Base-by-base conservation (phyloP, 1,140 invertebrate genomes). In the Heliconius himera region DNA sequence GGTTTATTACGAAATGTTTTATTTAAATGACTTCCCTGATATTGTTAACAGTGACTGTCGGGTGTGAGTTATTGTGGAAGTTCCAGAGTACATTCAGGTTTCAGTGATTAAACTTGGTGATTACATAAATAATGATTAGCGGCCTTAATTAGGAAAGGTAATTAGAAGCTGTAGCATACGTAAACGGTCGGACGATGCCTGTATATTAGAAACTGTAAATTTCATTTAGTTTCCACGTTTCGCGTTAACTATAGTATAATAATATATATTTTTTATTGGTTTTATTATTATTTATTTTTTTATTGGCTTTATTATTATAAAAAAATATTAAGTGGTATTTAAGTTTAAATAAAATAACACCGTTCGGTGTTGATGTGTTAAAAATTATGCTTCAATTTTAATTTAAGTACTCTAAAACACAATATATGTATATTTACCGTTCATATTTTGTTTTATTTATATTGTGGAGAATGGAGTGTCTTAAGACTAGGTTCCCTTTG, bases 181-280 rank as follows among this genome's bases (percentile, higher is more conserved):
- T 49, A 29, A 66, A 79, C 74, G 46, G 54, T 79, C 76, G 70
- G 76, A 75, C 70, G 76, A 51, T 73, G 56, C 33, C 60, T 75
- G 73, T 74, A 76, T 80, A 80, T 80, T 80, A 80, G 76, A 80
- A 76, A 71, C 79, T 71, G 77, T 81, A 81, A 77, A 76, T 38
- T 81, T 73, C 66, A 77, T 81, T 77, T 41, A 77, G 73, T 66
- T 75, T 51, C 66, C 71, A 73, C 79, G 72, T 41, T 66, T 66
- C 9, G 26, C 60, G 3, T 29, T 66, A 66, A 66, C 26, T 29
- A 66, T 26, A 66, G 29, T 29, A 66, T 26, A 66, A 29, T 26
- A 29, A 2, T 8, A 41, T 41, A 3, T 11, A 9, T 22, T 26
- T 60, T 26, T 20, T 60, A 22, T 26, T 26, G 54, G 3, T 3